Evolutionary conservation across 2,113 vertebrate genomes (phyloP), one percentile per base, ranked within the genome.

Genomic region (Albula glossodonta): DNA sequence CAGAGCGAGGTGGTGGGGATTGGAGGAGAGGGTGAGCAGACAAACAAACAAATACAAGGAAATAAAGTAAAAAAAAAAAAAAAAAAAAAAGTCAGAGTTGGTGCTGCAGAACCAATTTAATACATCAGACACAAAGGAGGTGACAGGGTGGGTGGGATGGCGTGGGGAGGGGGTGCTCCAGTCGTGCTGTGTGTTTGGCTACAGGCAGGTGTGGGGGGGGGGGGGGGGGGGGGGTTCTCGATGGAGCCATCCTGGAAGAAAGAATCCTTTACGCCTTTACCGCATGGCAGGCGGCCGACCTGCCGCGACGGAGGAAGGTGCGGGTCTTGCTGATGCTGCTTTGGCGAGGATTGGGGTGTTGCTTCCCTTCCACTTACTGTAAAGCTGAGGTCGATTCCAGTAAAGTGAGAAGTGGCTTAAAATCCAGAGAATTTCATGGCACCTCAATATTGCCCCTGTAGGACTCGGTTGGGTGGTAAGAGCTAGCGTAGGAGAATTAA

Each of bases 31-130:
- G 90, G 60, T 85, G 31, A 70, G 52, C 81, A 84, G 87, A 82
- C 79, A 83, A 88, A 84, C 22, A 66, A 70, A 5, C n/a, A 87
- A 88, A 82, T 91, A 83, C 86, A 84, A 66, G 86, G 88, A 81
- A 87, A 90, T 41, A 31, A 82, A 80, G 11, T 11, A 92, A 87
- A 90, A 13, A 60, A 83, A 83, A 60, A 17, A 82, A 81, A 80
- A 4, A 25, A 81, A 83, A 8, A 83, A 87, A 87, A 91, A 51
- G 17, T 80, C n/a, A 31, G 81, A 89, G 90, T 90, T 90, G 89
- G 15, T 66, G 89, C 87, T 85, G 52, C 50, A n/a, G 86, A 63
- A 77, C 51, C 56, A 80, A 91, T 91, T 91, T 87, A 89, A 85
- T 88, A 48, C 48, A 83, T 87, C 81, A 86, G 82, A 90, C 57